phyloP scores from a whole-genome alignment of 2,113 vertebrate genomes.

The Kryptolebias marmoratus region DNA sequence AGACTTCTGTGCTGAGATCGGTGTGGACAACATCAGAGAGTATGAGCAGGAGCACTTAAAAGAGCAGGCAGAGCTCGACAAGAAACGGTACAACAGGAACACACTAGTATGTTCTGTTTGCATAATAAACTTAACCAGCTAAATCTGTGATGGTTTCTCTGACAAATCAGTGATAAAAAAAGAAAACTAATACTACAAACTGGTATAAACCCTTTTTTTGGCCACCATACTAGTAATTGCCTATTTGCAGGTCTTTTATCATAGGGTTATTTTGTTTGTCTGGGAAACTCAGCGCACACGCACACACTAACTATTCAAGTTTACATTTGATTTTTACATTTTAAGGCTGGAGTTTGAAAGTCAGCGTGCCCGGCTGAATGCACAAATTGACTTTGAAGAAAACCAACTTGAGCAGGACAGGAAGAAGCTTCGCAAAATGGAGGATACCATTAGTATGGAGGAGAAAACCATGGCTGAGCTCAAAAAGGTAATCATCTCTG shows the following conservation, averaged over 20 bases:
- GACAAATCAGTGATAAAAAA: background rate
- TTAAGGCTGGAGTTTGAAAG: constrained; percentile 91
- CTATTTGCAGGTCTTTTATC: background rate
- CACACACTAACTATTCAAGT: background rate
- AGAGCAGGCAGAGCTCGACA: constrained; percentile 87
- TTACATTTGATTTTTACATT: background rate
- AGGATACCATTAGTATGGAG: constrained; percentile 78
- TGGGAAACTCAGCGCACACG: no score
- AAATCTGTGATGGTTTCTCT: background rate
- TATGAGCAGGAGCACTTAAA: constrained; percentile 88
- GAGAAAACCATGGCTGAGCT: constrained; percentile 70
- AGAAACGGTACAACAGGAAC: constrained; percentile 81
- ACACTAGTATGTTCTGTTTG: background rate
- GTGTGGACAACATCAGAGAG: constrained; percentile 89
- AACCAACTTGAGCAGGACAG: constrained; percentile 82
- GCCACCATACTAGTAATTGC: background rate
- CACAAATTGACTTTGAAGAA: constrained; percentile 87
- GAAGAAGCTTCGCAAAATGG: constrained; percentile 67
- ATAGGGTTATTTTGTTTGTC: no score
- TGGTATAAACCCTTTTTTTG: background rate
- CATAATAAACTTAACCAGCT: background rate
- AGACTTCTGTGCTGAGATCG: constrained; percentile 92
- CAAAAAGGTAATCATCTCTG: constrained; percentile 78
- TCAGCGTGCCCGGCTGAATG: constrained; percentile 83
- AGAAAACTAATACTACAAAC: background rate